phyloP scores from a whole-genome alignment of 2,888 invertebrate species.

The Clunio marinus region DNA sequence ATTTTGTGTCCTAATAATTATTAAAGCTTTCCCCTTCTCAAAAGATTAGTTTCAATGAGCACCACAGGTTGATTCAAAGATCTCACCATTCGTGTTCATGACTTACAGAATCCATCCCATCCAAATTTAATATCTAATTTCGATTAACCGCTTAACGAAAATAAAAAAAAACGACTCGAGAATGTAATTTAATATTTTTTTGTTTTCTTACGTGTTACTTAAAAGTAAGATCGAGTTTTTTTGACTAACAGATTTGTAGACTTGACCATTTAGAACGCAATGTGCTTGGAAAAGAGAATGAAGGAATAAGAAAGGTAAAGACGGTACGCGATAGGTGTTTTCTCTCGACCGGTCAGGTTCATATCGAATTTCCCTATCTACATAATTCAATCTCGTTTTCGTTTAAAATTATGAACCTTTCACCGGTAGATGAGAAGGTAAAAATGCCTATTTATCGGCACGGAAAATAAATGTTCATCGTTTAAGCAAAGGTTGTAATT shows the following conservation, averaged over 20 bases:
- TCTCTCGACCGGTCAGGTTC: constrained; percentile 11
- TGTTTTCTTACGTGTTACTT: background rate
- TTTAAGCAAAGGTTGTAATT: constrained; percentile 21
- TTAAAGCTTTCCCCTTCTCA: no score
- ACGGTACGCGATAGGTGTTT: constrained; percentile 2
- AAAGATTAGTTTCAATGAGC: background rate
- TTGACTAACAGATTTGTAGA: background rate
- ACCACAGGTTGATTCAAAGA: background rate
- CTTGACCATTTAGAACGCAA: background rate
- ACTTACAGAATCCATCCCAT: background rate
- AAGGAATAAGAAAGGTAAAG: background rate
- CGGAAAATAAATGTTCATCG: constrained; percentile 30
- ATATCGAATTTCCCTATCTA: constrained; percentile 21
- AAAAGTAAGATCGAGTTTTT: background rate
- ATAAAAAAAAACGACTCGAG: background rate
- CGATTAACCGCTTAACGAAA: constrained; percentile 3
- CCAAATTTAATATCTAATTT: constrained; percentile 21
- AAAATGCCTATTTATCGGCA: background rate
- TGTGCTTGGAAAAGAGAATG: background rate
- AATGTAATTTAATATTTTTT: constrained; percentile 19
- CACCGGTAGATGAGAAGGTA: constrained; percentile 1
- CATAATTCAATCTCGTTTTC: constrained; percentile 18
- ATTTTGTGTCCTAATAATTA: no score
- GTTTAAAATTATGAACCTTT: constrained; percentile 31
- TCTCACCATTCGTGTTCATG: background rate